These are phyloP conservation scores for Clusia tigrina DNA, from an alignment of 2,888 invertebrate species.

Conservation along the genomic window DNA sequence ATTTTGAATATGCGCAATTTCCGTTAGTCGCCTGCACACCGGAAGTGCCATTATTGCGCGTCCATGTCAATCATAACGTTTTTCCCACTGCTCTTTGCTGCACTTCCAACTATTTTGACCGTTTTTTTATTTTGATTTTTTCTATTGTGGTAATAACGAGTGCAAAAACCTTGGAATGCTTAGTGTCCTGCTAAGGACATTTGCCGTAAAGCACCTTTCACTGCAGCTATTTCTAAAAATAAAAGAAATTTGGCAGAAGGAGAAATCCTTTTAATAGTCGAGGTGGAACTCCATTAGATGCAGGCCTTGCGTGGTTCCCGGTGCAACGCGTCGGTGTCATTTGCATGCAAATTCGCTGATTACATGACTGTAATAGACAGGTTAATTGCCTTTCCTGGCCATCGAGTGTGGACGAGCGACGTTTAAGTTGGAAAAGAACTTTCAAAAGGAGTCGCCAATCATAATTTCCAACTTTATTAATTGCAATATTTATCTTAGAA, in stretches of 20 bases:
- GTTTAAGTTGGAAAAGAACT: no score
- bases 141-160: background rate
- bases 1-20: slow-evolving; percentile 8
- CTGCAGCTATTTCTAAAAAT: no score
- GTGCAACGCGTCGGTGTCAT: slow-evolving; percentile 17
- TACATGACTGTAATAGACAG: slow-evolving; percentile 10
- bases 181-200: background rate
- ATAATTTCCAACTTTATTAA: no score
- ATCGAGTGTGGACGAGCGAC: background rate
- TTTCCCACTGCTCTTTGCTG: no score
- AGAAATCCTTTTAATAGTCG: background rate
- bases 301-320: background rate
- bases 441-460: no score
- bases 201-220: background rate
- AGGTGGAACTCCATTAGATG: background rate
- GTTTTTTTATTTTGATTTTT: background rate
- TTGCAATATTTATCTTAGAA: no score
- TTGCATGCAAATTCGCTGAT: slow-evolving; percentile 21
- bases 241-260: background rate
- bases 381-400: slow-evolving; percentile 1
- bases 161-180: background rate
- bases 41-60: background rate
- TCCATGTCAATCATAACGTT: background rate
- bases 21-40: background rate
- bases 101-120: background rate